These are phyloP conservation scores for Litocranius walleri DNA, from an alignment of 2,113 vertebrate genomes.

Conservation along the genomic window DNA sequence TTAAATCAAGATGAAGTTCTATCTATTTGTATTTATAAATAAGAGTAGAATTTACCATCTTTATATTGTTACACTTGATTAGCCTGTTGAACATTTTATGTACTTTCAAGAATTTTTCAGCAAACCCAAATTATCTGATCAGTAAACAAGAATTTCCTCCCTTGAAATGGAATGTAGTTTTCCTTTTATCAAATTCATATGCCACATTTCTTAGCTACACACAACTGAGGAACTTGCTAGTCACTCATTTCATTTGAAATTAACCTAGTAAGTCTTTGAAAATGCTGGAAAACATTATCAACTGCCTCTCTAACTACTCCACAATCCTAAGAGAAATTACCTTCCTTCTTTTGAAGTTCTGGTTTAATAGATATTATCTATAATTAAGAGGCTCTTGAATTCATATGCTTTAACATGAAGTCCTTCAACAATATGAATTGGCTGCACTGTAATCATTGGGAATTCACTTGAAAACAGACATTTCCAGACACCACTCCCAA, in stretches of 20 bases:
- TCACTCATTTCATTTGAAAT: conserved; percentile 17
- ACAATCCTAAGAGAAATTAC: not conserved
- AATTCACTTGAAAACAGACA: not conserved
- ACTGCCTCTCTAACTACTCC: not conserved
- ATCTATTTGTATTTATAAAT: not conserved
- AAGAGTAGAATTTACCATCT: not conserved
- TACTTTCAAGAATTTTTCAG: not conserved
- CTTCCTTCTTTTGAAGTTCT: not conserved
- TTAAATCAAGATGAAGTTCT: not conserved
- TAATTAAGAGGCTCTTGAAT: not conserved
- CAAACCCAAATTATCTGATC: not conserved
- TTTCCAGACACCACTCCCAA: not conserved
- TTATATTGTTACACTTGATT: not conserved
- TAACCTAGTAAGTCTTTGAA: not conserved
- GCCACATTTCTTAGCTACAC: not conserved
- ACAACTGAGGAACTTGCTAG: not conserved
- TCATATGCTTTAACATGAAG: not conserved
- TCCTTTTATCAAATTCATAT: not conserved
- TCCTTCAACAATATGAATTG: not conserved
- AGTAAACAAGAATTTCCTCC: not conserved
- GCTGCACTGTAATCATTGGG: not conserved
- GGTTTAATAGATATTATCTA: not conserved
- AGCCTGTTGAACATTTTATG: not conserved
- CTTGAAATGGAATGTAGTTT: not conserved
- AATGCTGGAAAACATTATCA: not conserved